Percentiles rank a stretch among this genome's conserved stretches.
These are phyloP conservation scores for Myiopsitta monachus DNA, from an alignment of 2,113 vertebrate genomes.

Conservation along the genomic window DNA sequence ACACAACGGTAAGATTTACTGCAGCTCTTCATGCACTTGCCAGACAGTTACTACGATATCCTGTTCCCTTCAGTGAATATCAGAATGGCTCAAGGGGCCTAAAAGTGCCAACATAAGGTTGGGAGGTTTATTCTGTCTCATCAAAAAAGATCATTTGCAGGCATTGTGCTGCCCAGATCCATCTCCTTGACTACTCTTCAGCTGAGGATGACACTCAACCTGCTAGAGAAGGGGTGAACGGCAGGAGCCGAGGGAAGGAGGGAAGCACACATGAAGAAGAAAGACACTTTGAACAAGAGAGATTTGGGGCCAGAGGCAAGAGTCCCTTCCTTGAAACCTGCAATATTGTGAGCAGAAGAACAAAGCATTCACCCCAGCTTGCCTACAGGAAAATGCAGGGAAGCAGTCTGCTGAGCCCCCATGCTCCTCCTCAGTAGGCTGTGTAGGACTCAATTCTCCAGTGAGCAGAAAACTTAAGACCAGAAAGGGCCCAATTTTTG, in stretches of 20 bases:
- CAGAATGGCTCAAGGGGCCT: neutral
- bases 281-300: neutral
- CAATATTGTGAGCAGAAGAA: neutral
- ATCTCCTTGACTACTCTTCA: neutral
- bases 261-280: neutral
- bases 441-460: neutral
- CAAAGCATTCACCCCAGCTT: neutral
- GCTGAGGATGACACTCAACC: neutral
- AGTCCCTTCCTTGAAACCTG: neutral
- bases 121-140: neutral
- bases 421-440: neutral
- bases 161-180: neutral
- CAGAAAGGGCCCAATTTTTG: neutral
- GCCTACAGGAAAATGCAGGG: neutral
- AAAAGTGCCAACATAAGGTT: neutral
- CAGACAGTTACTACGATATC: neutral
- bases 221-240: neutral
- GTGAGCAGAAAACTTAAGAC: neutral
- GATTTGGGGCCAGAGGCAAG: neutral
- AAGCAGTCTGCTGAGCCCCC: neutral
- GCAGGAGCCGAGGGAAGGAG: neutral
- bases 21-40: neutral
- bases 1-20: constrained; percentile 77
- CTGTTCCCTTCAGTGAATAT: neutral
- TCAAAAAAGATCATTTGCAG: neutral